A percentile compares a stretch with the other conserved stretches of the same genome.
Conservation (phyloP, 2,113 vertebrate genomes). For the Drymodes brunneopygia region DNA sequence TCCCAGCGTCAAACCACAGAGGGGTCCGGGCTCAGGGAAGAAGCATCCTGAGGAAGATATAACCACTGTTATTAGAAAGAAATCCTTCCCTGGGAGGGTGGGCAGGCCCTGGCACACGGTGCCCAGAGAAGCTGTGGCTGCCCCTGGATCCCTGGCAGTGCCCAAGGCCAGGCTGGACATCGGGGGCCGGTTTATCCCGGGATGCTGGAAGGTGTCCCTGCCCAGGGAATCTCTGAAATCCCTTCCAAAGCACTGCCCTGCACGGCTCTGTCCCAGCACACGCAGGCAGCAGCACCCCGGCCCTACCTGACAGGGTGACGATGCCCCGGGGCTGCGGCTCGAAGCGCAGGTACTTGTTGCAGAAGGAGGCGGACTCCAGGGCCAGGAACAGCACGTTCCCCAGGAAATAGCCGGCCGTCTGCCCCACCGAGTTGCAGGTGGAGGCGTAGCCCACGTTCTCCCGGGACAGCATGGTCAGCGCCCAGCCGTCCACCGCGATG, state of each 20-base stretch:
- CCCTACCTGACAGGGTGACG: slow-evolving; percentile 92
- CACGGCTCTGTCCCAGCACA: rapidly evolving
- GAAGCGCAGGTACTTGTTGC: slow-evolving; percentile 92
- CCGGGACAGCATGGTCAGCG: slow-evolving; percentile 93
- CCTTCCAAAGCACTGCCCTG: rapidly evolving
- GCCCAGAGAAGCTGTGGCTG: background rate
- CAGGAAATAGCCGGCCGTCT: slow-evolving; percentile 96
- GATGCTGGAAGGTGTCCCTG: background rate
- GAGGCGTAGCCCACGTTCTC: slow-evolving; percentile 97
- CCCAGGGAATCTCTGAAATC: rapidly evolving
- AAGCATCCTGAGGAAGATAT: background rate
- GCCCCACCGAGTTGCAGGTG: slow-evolving; percentile 97
- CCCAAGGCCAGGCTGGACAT: background rate
- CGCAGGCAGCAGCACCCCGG: rapidly evolving
- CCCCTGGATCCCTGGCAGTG: background rate
- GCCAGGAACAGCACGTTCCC: slow-evolving; percentile 97
- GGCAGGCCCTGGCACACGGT: background rate
- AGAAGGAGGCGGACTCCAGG: slow-evolving; percentile 93
- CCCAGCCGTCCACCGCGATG: slow-evolving; percentile 97
- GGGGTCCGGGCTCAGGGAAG: too few species aligned
- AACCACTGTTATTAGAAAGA: background rate
- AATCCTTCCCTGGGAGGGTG: background rate
- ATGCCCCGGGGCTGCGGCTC: slow-evolving; percentile 86
- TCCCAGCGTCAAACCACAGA: rapidly evolving
- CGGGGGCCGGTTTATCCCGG: background rate